Conservation (phyloP, 2,888 invertebrate species). For the Dione vanillae region DNA sequence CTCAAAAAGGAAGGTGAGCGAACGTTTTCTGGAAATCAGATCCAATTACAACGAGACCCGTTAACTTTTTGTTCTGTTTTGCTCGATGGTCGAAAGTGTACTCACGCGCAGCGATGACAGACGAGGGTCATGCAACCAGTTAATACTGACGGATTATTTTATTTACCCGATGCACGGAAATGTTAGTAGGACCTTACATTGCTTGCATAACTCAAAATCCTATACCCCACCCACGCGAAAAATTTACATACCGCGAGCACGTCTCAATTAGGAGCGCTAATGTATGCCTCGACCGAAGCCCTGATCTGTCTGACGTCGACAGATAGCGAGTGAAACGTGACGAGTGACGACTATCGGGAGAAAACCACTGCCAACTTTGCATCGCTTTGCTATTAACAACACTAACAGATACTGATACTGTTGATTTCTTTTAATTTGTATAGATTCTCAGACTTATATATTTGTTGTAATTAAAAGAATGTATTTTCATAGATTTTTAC, state of each 20-base stretch:
- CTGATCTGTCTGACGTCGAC: slow-evolving; percentile 79
- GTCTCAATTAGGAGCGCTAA: slow-evolving; percentile 85
- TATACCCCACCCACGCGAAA: slow-evolving; percentile 80
- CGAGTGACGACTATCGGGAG: slow-evolving; percentile 79
- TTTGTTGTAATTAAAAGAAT: slow-evolving; percentile 47
- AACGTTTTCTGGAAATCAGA: slow-evolving; percentile 84
- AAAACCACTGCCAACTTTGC: slow-evolving; percentile 66
- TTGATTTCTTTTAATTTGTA: slow-evolving; percentile 57
- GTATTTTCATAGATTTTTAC: slow-evolving; percentile 45
- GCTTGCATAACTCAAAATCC: slow-evolving; percentile 66
- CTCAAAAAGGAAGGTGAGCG: slow-evolving; percentile 82
- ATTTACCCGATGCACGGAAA: slow-evolving; percentile 54
- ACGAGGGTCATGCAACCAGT: slow-evolving; percentile 63
- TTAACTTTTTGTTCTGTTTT: slow-evolving; percentile 82
- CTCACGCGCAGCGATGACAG: slow-evolving; percentile 75
- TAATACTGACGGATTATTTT: slow-evolving; percentile 59
- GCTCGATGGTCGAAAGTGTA: slow-evolving; percentile 62
- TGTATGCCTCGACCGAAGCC: slow-evolving; percentile 81
- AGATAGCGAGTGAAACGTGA: slow-evolving; percentile 81
- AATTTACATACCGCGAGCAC: slow-evolving; percentile 83
- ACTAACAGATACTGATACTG: slow-evolving; percentile 75
- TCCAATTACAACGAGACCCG: slow-evolving; percentile 82
- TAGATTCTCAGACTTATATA: slow-evolving; percentile 54
- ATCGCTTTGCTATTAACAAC: slow-evolving; percentile 76
- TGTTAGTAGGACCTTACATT: slow-evolving; percentile 65